Evolutionary conservation across 1,140 invertebrate species (phyloP), one percentile per base, ranked within the genome.

Genomic region (Drosophila mayri): DNA sequence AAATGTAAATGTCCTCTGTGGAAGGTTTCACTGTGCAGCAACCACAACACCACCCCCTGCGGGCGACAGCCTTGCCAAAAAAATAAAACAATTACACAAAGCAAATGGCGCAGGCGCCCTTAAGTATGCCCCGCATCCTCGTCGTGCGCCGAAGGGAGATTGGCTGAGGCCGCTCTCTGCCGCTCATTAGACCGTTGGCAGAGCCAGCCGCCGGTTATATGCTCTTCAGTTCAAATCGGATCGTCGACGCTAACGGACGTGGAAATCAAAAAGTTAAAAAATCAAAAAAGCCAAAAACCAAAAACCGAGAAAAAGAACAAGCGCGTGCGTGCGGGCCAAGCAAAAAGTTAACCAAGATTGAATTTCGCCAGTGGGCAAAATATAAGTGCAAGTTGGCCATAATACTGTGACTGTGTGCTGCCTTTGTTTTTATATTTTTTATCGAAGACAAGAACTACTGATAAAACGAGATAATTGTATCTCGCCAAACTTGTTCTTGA

Each of bases 261-360:
- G 28, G 6, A 28, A 22, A 47, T 20, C 35, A 32, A 37, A 30
- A 47, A 41, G 11, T 7, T n/a, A 6, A 18, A 18, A 41, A 59
- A 12, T 3, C 43, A 9, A 46, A 46, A 20, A 22, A 46, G 16
- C 44, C 44, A 9, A 30, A 30, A 30, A 7, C 7, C 28, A 30
- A 28, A 57, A 22, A n/a, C 18, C 20, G 7, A 35, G 43, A 47
- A 30, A 16, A 40, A 41, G 30, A 41, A 20, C 67, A 50, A 62
- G 71, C 76, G 84, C 84, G 80, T 87, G 83, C 83, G 83, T 81
- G 74, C 52, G 49, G 62, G 74, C 57, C 35, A 52, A 54, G 46
- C 59, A 10, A 57, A 46, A 50, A 57, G 47, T 37, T 20, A 76
- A 62, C 73, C 41, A 77, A 71, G 41, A 59, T 58, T 41, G 65